Conservation (phyloP, 2,797 vertebrate species). For the Denticeps clupeoides region DNA sequence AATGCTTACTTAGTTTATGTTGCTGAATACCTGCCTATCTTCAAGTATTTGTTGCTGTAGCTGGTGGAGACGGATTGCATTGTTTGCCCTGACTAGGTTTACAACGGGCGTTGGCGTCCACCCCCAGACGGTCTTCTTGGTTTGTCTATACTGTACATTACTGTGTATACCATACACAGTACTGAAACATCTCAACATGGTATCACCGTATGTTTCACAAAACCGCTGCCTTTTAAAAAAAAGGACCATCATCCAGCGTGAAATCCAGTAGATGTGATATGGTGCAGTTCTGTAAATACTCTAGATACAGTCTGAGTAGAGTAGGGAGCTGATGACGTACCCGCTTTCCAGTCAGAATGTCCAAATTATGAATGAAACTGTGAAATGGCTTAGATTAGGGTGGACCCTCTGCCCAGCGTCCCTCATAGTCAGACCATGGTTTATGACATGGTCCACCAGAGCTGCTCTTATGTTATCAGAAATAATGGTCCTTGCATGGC, state of each 20-base stretch:
- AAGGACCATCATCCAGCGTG: background rate
- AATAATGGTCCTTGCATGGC: too few species aligned
- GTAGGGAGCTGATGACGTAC: background rate
- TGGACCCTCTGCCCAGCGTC: too few species aligned
- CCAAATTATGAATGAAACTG: background rate
- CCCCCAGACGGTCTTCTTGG: too few species aligned
- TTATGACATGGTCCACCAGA: background rate
- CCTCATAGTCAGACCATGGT: too few species aligned
- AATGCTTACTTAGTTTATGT: too few species aligned
- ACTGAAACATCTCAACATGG: too few species aligned
- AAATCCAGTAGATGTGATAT: too few species aligned
- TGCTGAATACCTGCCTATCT: too few species aligned
- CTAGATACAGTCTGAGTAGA: slow-evolving; percentile 8
- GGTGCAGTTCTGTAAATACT: slow-evolving; percentile 7
- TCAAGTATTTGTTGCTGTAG: slow-evolving; percentile 3
- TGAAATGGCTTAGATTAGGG: too few species aligned
- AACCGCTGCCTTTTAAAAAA: slow-evolving; percentile 33
- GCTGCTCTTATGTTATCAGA: background rate
- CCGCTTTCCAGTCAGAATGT: background rate
- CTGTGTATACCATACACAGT: slow-evolving; percentile 3
- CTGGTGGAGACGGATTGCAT: slow-evolving; percentile 1
- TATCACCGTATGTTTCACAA: too few species aligned
- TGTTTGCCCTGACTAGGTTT: slow-evolving; percentile 5
- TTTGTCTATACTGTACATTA: slow-evolving; percentile 15
- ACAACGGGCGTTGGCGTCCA: background rate